These are phyloP conservation scores for Spongia lamella DNA, from an alignment of 37 sponge, comb jelly and placozoan species.

Conservation along the genomic window DNA sequence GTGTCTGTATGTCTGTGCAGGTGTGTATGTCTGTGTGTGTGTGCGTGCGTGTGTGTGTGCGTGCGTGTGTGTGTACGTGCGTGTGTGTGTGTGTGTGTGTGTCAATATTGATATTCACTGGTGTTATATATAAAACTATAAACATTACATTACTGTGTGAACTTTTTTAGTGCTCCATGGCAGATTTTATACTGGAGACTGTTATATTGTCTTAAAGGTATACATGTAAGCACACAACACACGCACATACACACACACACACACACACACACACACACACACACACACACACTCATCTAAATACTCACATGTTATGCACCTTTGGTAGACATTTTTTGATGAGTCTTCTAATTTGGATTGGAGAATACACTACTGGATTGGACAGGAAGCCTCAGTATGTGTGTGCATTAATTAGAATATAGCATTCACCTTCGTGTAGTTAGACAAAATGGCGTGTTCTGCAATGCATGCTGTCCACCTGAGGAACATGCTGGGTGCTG, in stretches of 20 bases:
- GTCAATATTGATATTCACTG: not conserved
- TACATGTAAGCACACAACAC: not conserved
- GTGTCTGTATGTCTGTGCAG: not conserved
- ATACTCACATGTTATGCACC: too few relatives aligned
- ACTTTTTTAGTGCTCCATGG: slow-evolving; percentile 60
- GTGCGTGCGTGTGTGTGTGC: not conserved
- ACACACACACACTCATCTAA: too few relatives aligned
- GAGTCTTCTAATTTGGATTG: slow-evolving; percentile 72
- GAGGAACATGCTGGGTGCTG: slow-evolving; percentile 86
- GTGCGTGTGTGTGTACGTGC: not conserved
- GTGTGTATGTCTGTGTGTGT: not conserved
- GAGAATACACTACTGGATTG: slow-evolving; percentile 97
- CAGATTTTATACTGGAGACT: slow-evolving; percentile 84
- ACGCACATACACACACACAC: too few relatives aligned
- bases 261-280: too few relatives aligned
- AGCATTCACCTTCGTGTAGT: slow-evolving; percentile 33
- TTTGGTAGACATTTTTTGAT: slow-evolving; percentile 60
- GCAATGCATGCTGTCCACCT: slow-evolving; percentile 98
- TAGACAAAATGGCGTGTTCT: slow-evolving; percentile 95
- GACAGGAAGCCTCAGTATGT: slow-evolving; percentile 76
- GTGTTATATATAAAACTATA: not conserved
- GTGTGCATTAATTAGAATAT: slow-evolving; percentile 6
- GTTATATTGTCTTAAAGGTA: slow-evolving; percentile 86
- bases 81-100: slow-evolving; percentile 7
- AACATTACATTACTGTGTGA: not conserved